Conservation (phyloP, 1,140 invertebrate genomes). For the Sycophaga agraensis region DNA sequence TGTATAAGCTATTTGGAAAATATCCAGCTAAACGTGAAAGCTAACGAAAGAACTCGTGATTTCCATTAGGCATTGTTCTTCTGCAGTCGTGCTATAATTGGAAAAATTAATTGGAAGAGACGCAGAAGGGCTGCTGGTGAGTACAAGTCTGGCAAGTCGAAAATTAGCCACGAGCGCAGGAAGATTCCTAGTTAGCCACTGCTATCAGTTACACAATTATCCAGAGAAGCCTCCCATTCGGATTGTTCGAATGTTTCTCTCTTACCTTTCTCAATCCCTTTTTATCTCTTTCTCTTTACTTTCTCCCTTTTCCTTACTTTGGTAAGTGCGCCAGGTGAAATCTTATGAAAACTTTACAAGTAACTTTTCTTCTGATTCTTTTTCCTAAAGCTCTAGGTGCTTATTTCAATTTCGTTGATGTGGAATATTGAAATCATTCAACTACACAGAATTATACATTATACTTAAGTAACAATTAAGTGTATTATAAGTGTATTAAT, state of each 20-base stretch:
- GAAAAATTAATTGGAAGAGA: slow-evolving; percentile 29
- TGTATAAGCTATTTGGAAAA: too few relatives aligned
- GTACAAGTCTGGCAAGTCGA: slow-evolving; percentile 44
- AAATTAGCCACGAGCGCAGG: slow-evolving; percentile 51
- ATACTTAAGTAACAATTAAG: too few relatives aligned
- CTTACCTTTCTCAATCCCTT: not conserved
- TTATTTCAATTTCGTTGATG: too few relatives aligned
- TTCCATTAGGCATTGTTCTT: slow-evolving; percentile 8
- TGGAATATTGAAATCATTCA: too few relatives aligned
- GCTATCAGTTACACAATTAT: slow-evolving; percentile 59
- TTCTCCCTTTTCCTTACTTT: too few relatives aligned
- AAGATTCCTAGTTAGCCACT: slow-evolving; percentile 47
- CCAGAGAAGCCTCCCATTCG: slow-evolving; percentile 25
- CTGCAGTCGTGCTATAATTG: slow-evolving; percentile 7
- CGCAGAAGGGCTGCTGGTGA: not conserved
- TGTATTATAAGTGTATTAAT: too few relatives aligned
- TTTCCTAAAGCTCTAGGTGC: too few relatives aligned
- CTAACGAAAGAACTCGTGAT: not conserved
- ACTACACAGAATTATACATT: too few relatives aligned
- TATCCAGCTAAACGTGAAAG: too few relatives aligned
- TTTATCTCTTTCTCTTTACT: not conserved
- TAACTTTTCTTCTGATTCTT: too few relatives aligned
- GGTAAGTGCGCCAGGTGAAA: too few relatives aligned
- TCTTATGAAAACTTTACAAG: too few relatives aligned
- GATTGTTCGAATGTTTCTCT: not conserved